These are phyloP conservation scores for Nemurella pictetii DNA, from an alignment of 2,888 invertebrate genomes.

Conservation along the genomic window DNA sequence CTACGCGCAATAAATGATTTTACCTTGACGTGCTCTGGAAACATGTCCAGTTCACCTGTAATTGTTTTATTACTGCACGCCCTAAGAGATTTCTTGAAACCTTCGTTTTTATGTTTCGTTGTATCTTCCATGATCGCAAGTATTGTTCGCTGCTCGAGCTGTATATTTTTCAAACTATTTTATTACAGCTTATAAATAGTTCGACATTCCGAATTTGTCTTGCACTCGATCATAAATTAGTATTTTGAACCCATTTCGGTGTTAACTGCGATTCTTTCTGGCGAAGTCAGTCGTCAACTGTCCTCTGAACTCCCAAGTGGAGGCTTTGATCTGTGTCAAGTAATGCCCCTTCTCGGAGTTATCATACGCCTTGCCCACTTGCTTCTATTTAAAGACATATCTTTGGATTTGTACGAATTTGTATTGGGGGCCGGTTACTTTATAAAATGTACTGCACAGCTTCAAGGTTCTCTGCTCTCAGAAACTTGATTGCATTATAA, in stretches of 20 bases:
- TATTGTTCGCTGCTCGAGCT: neutral
- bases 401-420: neutral
- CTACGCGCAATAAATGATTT: constrained; percentile 22
- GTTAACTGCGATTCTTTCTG: neutral
- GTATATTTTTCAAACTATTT: neutral
- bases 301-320: neutral
- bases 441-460: neutral
- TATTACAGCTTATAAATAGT: neutral
- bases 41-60: constrained; percentile 13
- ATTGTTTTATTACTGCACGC: constrained; percentile 23
- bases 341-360: neutral
- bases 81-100: neutral
- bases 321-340: neutral
- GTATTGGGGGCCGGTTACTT: neutral
- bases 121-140: neutral
- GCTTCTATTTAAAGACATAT: neutral
- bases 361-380: neutral
- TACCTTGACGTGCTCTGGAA: constrained; percentile 8
- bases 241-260: neutral
- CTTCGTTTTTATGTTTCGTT: neutral
- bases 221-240: neutral
- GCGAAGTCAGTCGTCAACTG: neutral
- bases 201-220: neutral
- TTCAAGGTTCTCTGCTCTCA: neutral
- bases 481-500: constrained; percentile 11